Evolutionary conservation across 1,140 invertebrate species (phyloP), one percentile per base, ranked within the genome.

Genomic region (Macrosteles quadrilineatus): DNA sequence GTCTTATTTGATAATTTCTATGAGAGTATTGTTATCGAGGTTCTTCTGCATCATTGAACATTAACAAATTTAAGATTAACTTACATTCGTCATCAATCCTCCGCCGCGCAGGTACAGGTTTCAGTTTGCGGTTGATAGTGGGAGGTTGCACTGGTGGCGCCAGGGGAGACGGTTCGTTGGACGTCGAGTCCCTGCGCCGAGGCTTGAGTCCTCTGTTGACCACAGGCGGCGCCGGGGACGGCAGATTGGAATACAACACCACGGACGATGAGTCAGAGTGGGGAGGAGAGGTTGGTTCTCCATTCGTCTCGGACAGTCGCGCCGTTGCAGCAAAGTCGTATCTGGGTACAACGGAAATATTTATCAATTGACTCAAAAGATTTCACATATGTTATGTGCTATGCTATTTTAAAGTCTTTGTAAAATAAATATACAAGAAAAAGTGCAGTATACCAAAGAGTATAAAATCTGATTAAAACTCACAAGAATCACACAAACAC

Each of bases 161-260:
- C 17, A 72, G 67, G 9, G 78, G 78, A 2, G 77, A 79, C 4
- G 77, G 75, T 47, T 80, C 78, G 68, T 75, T 76, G 11, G 78
- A 79, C 6, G 71, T 69, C 1, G 75, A 76, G 32, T 88, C 87
- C 77, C 85, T 86, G 65, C 85, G 78, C 74, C 84, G 87, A 19
- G 93, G 93, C 78, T 96, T 96, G 1, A 95, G 81, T 50, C 87
- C 88, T 14, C 93, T 83, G 77, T 95, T 90, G 30, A 94, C 89
- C 9, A 84, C 83, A 2, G 91, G 91, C 9, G 92, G 91, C 47
- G 84, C 76, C 1, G 87, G 85, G 78, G 84, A 86, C 14, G 85
- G 83, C 23, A 87, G 77, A 78, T 87, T 87, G 1, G 84, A 87
- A 72, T 88, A 86, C 1, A 83, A 80, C 23, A 82, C 82, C 0